A percentile compares a stretch with the other conserved stretches of the same genome.
Evolutionary conservation across 2,113 vertebrate genomes (phyloP).

Genomic region (Choloepus hoffmanni): DNA sequence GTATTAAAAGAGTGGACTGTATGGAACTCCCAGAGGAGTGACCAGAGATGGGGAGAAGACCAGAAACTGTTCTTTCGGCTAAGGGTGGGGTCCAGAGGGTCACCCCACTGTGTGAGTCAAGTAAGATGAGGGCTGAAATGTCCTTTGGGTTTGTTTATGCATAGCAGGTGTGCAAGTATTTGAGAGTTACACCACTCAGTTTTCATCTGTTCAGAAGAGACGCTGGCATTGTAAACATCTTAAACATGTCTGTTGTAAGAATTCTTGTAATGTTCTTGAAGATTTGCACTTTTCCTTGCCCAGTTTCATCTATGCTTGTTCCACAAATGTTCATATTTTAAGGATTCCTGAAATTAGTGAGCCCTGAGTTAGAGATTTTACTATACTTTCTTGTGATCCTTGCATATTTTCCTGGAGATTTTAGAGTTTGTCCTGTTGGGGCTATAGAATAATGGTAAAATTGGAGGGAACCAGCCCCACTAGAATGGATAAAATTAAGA

Average conservation of each 20-base stretch:
- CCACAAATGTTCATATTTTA: background rate
- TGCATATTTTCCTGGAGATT: background rate
- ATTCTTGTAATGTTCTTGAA: background rate
- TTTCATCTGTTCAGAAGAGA: background rate
- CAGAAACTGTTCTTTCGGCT: background rate
- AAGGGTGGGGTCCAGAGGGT: background rate
- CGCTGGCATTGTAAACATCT: background rate
- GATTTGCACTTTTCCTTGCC: background rate
- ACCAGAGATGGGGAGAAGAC: background rate
- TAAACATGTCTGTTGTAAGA: no score
- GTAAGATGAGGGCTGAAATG: background rate
- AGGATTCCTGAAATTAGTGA: background rate
- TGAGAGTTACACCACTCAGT: background rate
- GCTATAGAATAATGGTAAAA: background rate
- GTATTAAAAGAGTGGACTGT: background rate
- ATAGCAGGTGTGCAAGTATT: background rate
- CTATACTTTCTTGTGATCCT: background rate
- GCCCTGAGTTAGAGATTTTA: background rate
- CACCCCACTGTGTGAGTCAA: background rate
- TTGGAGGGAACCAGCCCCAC: background rate
- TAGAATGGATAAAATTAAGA: background rate
- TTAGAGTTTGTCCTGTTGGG: background rate
- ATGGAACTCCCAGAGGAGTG: background rate
- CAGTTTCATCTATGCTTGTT: background rate
- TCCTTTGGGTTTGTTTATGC: background rate